phyloP scores from a whole-genome alignment of 92 coral and sea anemone species.

The Porites lobata region DNA sequence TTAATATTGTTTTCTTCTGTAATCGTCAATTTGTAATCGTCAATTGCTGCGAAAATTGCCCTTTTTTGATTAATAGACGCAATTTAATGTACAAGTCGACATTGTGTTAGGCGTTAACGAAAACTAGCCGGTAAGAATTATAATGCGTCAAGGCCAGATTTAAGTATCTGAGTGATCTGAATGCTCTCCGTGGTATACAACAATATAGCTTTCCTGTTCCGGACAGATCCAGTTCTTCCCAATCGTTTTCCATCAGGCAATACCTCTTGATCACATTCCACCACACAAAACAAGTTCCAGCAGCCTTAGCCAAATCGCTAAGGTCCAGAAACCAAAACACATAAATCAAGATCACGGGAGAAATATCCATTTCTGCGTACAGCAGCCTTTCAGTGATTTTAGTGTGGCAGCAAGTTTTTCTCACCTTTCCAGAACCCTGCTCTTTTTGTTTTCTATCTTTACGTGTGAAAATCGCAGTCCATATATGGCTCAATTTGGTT shows the following conservation, averaged over 20 bases:
- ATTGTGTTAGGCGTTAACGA: no score
- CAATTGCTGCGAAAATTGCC: no score
- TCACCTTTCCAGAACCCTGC: conserved; percentile 19
- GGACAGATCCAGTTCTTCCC: conserved; percentile 22
- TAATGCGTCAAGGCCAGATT: background rate
- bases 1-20: no score
- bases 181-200: background rate
- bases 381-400: background rate
- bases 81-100: no score
- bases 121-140: no score
- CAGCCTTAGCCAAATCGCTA: conserved; percentile 40
- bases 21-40: no score
- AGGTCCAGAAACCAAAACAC: conserved; percentile 37
- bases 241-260: background rate
- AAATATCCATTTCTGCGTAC: conserved; percentile 22
- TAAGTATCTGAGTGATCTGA: background rate
- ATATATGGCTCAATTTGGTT: background rate
- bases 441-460: conserved; percentile 20
- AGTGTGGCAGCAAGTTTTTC: background rate
- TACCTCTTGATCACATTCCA: conserved; percentile 24
- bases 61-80: no score
- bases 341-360: conserved; percentile 32
- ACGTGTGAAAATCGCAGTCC: background rate
- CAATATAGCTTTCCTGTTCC: conserved; percentile 19
- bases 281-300: conserved; percentile 38